phyloP scores from a whole-genome alignment of 2,113 vertebrate species.

The Anoura caudifer region DNA sequence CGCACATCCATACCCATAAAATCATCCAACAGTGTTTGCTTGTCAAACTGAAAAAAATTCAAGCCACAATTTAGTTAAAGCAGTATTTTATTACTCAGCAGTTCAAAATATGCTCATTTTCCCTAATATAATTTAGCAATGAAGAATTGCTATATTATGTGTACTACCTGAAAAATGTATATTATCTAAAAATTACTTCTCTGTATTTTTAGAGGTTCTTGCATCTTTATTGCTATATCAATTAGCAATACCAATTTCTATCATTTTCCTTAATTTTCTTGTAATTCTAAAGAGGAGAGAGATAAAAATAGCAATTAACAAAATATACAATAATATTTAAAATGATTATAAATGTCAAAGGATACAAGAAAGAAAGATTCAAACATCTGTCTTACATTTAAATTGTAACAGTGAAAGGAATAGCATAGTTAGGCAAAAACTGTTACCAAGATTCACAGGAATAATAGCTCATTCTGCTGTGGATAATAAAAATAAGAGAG shows the following conservation, averaged over 20 bases:
- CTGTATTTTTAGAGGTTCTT: not conserved
- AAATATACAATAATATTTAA: slow-evolving; percentile 15
- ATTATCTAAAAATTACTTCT: not conserved
- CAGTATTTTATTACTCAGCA: not conserved
- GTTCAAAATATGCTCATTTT: not conserved
- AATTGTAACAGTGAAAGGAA: not conserved
- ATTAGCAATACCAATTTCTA: not conserved
- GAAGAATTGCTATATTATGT: not conserved
- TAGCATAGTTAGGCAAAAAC: not conserved
- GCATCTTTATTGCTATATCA: not conserved
- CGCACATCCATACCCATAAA: not conserved
- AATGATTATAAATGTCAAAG: slow-evolving; percentile 11
- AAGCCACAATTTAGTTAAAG: not conserved
- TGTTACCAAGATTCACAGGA: not conserved
- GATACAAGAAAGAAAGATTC: not conserved
- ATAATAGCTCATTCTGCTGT: not conserved
- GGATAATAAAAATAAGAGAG: not conserved
- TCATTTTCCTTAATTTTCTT: slow-evolving; percentile 9
- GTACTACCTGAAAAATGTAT: not conserved
- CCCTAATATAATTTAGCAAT: not conserved
- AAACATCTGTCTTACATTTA: not conserved
- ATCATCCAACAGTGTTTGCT: not conserved
- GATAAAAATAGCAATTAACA: not conserved
- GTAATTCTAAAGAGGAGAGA: not conserved
- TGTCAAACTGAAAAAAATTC: not conserved